Conservation (phyloP, 2,888 invertebrate genomes). For the Maniola hyperantus region DNA sequence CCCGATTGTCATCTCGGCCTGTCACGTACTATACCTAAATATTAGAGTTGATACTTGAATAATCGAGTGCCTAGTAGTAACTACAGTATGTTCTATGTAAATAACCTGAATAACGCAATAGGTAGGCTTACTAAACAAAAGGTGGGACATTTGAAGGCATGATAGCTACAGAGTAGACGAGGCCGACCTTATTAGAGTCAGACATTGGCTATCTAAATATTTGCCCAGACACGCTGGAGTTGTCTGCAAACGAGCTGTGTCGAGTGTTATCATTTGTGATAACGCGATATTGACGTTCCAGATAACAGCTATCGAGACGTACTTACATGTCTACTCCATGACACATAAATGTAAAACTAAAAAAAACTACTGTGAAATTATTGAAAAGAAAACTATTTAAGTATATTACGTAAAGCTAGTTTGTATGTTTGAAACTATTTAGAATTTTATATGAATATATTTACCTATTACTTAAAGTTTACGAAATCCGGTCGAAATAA, state of each 20-base stretch:
- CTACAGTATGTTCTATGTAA: not conserved
- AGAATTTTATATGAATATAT: no score
- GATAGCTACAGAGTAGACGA: constrained; percentile 22
- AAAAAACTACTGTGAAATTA: no score
- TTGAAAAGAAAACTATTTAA: no score
- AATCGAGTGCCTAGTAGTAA: no score
- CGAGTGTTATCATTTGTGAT: constrained; percentile 62
- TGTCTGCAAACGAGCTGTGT: constrained; percentile 65
- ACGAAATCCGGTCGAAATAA: no score
- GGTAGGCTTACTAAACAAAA: not conserved
- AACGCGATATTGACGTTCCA: constrained; percentile 48
- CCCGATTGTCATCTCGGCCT: no score
- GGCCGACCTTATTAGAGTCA: constrained; percentile 60
- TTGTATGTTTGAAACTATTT: no score
- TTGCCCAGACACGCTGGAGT: constrained; percentile 67
- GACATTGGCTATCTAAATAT: constrained; percentile 65
- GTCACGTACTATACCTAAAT: no score
- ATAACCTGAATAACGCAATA: not conserved
- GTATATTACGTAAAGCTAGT: no score
- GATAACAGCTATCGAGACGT: constrained; percentile 40
- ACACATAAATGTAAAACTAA: constrained; percentile 22
- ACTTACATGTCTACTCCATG: constrained; percentile 27
- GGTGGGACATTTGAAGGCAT: not conserved
- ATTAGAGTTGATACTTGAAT: no score
- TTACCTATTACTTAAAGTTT: no score